Evolutionary conservation across 2,888 invertebrate species (phyloP), one percentile per base, ranked within the genome.

Genomic region (Ennomos quercinarius): DNA sequence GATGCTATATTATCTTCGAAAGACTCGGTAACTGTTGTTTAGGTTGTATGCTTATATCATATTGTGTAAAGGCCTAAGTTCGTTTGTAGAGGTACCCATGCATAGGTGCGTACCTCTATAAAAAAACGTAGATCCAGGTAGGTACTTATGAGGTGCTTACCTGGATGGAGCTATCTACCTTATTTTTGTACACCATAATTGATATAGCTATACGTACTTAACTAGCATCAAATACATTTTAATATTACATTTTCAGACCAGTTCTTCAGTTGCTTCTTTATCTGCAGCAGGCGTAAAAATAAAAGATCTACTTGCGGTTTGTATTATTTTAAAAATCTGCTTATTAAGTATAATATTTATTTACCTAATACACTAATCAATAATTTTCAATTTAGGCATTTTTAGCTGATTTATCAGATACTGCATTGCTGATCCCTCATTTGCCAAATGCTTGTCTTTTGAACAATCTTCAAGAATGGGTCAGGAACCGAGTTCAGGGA

Each of bases 401-500:
- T 61, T 70, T 91, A 56, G 87, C 84, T 4, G 91, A 91, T 66
- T 66, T 91, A 12, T 78, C 86, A 0, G 76, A 86, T 10, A 80
- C 86, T 2, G 79, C 87, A 0, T 76, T 91, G 12, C 61, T 91
- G 11, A 88, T 89, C 44, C 91, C 91, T 1, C 91, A 91, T 71
- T 78, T 91, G 46, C 91, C 91, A 27, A 68, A 87, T 71, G 86
- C 89, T 0, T 78, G 83, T 64, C 70, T 79, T 10, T 71, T 91
- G 13, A 84, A 81, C 55, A 87, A 85, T 69, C 79, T 91, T 35
- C 83, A 83, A 57, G 88, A 88, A 64, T 88, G 89, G 87, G 83
- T 82, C 2, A 77, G 90, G 38, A 77, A 77, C 55, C 76, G 87
- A 51, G 78, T 91, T 0, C 83, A 84, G 53, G 90, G 90, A 10